Conservation (phyloP, 2,797 vertebrate species). For the Craterocephalus amniculus region DNA sequence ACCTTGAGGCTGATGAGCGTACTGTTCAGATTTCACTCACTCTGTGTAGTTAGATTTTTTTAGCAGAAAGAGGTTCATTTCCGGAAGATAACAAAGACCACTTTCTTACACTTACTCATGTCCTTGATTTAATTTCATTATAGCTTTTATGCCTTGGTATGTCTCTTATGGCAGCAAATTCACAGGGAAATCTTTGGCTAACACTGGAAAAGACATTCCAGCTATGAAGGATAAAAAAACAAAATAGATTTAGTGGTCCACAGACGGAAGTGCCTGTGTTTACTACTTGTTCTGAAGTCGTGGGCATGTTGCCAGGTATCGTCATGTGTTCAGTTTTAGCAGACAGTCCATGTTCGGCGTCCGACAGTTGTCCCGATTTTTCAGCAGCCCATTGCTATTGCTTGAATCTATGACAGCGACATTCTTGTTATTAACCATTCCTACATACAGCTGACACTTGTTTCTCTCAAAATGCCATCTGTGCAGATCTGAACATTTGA, state of each 20-base stretch:
- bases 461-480: slow-evolving; percentile 54
- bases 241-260: neutral
- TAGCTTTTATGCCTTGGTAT: neutral
- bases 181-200: neutral
- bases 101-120: neutral
- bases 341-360: slow-evolving; percentile 1
- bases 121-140: neutral
- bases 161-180: neutral
- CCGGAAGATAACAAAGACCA: neutral
- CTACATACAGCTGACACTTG: slow-evolving; percentile 33
- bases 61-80: slow-evolving; percentile 5
- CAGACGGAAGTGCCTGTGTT: neutral
- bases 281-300: neutral
- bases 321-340: neutral
- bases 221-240: neutral
- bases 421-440: slow-evolving; percentile 40
- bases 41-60: slow-evolving; percentile 7
- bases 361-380: slow-evolving; percentile 17
- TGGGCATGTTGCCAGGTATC: neutral
- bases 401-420: slow-evolving; percentile 41
- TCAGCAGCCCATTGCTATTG: slow-evolving; percentile 36
- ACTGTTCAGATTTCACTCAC: slow-evolving; percentile 15
- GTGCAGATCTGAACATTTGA: slow-evolving; percentile 68
- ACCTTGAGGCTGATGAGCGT: slow-evolving; percentile 15
- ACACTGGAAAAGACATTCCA: neutral